Base-by-base conservation (phyloP, 2,888 invertebrate genomes). In the Ethmia dodecea region DNA sequence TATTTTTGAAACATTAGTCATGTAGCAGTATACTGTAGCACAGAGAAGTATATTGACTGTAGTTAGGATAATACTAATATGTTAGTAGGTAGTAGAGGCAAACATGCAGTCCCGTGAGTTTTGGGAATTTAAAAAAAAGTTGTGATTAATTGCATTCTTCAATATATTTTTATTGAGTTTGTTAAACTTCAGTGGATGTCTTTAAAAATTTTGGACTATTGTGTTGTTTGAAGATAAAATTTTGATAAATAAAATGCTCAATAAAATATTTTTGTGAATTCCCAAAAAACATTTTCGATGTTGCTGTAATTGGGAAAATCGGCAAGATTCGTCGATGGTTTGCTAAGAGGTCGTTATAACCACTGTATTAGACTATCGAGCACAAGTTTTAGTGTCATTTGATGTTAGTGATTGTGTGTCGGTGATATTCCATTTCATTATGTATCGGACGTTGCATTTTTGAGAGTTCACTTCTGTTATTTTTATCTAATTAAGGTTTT, bases 1-100 rank as follows among this genome's bases (percentile, higher is more conserved):
- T 80, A 83, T 83, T 80, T 83, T 83, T 80, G 56, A 70, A 68
- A 64, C 52, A 49, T 60, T 61, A 59, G 55, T 47, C 48, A 49
- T 49, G 61, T 60, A 55, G 55, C 47, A 49, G 59, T 67, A 60
- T 66, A 67, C 60, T 66, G 63, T 40, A 40, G 39, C 28, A 30
- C 30, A 36, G 39, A 40, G 24, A 5, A 11, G 26, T 29, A 35
- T 32, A 15, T 33, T 9, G 24, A 36, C 11, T 30, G 35, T 75
- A 77, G 76, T 52, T 73, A 73, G 73, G 71, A 59, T 60, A 53
- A 11, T 62, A 60, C 52, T 52, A 61, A 65, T 52, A 32, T 31
- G n/a, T 22, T 22, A n/a, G 22, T 22, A n/a, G n/a, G n/a, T 22
- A n/a, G 22, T 22, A 8, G 22, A n/a, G 8, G 9, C 3, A n/a